Conservation (phyloP, 2,888 invertebrate species). For the Sminthurides aquaticus region DNA sequence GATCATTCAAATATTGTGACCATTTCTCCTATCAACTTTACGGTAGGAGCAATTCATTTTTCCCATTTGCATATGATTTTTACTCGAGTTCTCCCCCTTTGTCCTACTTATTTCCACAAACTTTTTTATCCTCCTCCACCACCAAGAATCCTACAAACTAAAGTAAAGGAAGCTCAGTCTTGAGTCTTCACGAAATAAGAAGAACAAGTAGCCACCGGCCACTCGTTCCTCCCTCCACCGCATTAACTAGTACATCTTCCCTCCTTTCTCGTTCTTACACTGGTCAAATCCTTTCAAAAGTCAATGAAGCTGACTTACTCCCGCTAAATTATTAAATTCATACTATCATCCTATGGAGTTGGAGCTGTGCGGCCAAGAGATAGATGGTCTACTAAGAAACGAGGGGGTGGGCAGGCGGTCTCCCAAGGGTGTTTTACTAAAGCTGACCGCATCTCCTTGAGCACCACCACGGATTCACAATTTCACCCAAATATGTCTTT, state of each 20-base stretch:
- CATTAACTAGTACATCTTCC: too few relatives aligned
- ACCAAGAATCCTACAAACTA: neutral
- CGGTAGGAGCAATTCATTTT: constrained; percentile 38
- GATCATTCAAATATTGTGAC: constrained; percentile 2
- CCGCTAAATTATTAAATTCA: neutral
- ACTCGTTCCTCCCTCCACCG: neutral
- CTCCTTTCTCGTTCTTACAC: too few relatives aligned
- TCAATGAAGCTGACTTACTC: neutral
- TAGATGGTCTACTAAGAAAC: neutral
- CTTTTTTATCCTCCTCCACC: neutral
- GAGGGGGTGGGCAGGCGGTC: too few relatives aligned
- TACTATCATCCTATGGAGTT: neutral
- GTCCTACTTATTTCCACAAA: constrained; percentile 21
- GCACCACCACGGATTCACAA: neutral
- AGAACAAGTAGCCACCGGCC: too few relatives aligned
- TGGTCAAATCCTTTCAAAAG: neutral
- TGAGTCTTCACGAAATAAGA: too few relatives aligned
- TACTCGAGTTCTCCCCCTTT: constrained; percentile 20
- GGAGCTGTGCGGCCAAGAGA: neutral
- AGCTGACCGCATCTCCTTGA: too few relatives aligned
- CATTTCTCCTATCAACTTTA: constrained; percentile 28
- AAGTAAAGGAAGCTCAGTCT: neutral
- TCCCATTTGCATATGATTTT: constrained; percentile 15
- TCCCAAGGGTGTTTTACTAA: too few relatives aligned
- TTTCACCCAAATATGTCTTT: neutral